These are phyloP conservation scores for Basileuterus tristriatus DNA, from an alignment of 2,797 vertebrate genomes.

Conservation along the genomic window DNA sequence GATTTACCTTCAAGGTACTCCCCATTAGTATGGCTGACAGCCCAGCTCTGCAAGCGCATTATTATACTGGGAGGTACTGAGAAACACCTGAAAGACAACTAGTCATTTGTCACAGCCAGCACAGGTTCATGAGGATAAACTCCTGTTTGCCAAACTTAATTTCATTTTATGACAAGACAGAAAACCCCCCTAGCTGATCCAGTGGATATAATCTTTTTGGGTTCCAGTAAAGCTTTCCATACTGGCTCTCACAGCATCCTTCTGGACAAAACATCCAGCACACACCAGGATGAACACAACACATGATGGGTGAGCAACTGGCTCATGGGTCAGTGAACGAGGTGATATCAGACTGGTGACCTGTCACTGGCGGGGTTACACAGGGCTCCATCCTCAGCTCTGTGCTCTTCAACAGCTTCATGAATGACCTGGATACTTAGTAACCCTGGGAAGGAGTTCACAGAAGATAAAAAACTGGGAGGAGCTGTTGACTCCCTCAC, in stretches of 20 bases:
- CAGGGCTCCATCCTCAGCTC: not conserved
- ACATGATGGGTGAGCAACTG: not conserved
- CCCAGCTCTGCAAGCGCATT: not conserved
- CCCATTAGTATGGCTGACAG: not conserved
- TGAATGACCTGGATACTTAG: not conserved
- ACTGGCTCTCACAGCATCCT: not conserved
- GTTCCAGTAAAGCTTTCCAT: not conserved
- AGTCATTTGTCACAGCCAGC: not conserved
- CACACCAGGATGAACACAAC: not conserved
- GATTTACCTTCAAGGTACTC: not conserved
- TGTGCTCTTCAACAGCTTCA: not conserved
- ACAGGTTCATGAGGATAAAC: not conserved
- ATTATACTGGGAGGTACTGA: not conserved
- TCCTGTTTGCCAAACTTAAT: not conserved
- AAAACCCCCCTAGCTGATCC: not conserved
- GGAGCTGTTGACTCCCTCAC: not conserved
- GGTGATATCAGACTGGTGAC: not conserved
- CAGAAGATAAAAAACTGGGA: not conserved
- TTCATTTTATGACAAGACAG: not conserved
- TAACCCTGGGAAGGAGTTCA: not conserved
- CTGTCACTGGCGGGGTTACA: not conserved
- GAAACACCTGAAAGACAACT: not conserved
- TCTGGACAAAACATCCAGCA: not conserved
- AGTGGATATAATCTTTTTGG: not conserved
- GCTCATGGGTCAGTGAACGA: fast-evolving